phyloP scores from a whole-genome alignment of 1,140 invertebrate species.

The Dryas iulia region DNA sequence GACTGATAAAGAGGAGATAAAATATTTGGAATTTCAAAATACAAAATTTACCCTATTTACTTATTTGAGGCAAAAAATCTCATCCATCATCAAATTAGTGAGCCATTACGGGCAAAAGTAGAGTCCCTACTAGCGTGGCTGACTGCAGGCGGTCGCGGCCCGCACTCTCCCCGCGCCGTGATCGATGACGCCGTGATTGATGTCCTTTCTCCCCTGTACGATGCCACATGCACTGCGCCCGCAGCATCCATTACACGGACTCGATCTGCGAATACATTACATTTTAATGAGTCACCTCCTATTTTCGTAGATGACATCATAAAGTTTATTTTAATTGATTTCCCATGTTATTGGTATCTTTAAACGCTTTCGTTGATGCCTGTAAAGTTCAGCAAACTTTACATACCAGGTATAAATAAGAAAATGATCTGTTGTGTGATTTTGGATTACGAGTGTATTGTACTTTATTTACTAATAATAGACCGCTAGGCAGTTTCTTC shows the following conservation, averaged over 20 bases:
- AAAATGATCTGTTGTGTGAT: too few species aligned
- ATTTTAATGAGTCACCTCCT: neutral
- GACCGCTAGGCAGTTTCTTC: too few species aligned
- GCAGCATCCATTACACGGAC: conserved; percentile 1
- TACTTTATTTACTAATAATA: too few species aligned
- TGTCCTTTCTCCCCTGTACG: neutral
- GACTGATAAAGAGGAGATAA: neutral
- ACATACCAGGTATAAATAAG: too few species aligned
- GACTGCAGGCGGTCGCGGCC: too few species aligned
- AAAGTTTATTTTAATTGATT: neutral
- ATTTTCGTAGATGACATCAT: neutral
- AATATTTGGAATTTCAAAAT: neutral
- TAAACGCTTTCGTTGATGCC: too few species aligned
- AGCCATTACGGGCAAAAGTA: neutral
- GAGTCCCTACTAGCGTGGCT: too few species aligned
- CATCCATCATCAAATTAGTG: neutral
- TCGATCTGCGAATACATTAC: neutral
- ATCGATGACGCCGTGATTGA: conserved; percentile 14
- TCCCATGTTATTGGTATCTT: neutral
- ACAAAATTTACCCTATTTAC: neutral
- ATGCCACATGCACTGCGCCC: conserved; percentile 2
- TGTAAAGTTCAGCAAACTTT: too few species aligned
- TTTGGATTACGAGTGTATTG: too few species aligned
- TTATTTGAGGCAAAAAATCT: neutral
- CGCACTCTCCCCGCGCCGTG: neutral